Evolutionary conservation across 2,797 vertebrate species (phyloP), one percentile per base, ranked within the genome.

Genomic region (Macropus fuliginosus): DNA sequence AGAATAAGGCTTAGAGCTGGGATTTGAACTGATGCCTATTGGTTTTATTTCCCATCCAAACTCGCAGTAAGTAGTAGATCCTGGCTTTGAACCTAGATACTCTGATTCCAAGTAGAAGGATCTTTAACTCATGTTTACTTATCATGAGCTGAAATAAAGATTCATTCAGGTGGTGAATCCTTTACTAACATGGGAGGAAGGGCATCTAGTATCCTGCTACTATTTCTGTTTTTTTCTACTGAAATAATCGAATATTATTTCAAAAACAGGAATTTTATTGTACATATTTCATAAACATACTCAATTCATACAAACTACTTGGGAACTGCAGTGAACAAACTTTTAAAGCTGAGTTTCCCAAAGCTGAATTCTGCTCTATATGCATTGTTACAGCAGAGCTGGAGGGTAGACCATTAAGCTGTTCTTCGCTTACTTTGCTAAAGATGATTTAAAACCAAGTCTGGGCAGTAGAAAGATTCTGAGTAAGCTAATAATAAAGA

Each of bases 401-500:
- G 74, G 5, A 55, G 46, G 11, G 24, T 56, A 66, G 46, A 16
- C 4, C 56, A 94, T 94, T 89, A 81, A 92, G 5, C 3, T 97
- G 54, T 28, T 9, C 9, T 96, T 92, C 92, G 62, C 92, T 46
- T 81, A 62, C 13, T 66, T 95, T 91, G 55, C 0, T 24, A 91
- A 97, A 92, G 24, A 87, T 56, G n/a, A 92, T 96, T 95, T 92
- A 89, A 94, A 95, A 97, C 81, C 34, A 91, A 95, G 46, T 34
- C 46, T 27, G 94, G 91, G 66, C 16, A 13, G 4, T 62, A 24
- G 52, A 56, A 24, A 11, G 24, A 96, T 90, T 34, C 18, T 40
- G 89, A 40, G 13, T 1, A 16, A 56, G n/a, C 50, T 95, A 31
- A 59, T 81, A 91, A 56, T 4, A 55, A 94, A 91, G 81, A 92